Percentiles rank a stretch among this genome's conserved stretches.
phyloP scores from a whole-genome alignment of 2,113 vertebrate genomes.

The Tichodroma muraria region DNA sequence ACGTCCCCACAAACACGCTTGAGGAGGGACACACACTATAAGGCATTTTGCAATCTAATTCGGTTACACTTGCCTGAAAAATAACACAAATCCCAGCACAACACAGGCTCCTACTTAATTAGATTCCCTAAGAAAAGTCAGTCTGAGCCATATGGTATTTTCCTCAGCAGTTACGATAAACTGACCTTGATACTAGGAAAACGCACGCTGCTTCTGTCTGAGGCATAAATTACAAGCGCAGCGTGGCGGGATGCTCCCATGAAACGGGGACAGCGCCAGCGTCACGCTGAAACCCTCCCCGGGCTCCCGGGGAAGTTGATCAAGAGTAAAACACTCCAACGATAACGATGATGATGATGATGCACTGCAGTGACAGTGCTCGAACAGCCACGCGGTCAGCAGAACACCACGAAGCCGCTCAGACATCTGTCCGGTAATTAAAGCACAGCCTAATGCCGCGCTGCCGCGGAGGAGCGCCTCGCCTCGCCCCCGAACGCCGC shows the following conservation, averaged over 20 bases:
- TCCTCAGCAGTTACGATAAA: conserved; percentile 19
- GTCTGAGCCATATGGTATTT: conserved; percentile 43
- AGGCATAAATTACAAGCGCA: not conserved
- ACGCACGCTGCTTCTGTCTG: not conserved
- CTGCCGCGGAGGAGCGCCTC: not conserved
- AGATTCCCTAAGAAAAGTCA: not conserved
- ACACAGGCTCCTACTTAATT: not conserved
- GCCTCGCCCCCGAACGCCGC: not conserved
- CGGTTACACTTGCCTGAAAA: not conserved
- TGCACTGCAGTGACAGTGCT: not conserved
- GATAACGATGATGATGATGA: not conserved
- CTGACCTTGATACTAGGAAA: conserved; percentile 53
- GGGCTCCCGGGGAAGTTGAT: not conserved
- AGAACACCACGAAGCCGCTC: not conserved
- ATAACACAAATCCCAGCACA: not conserved
- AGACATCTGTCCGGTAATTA: not conserved
- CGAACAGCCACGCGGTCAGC: not conserved
- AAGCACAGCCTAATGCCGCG: not conserved
- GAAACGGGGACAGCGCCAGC: not conserved
- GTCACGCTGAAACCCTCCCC: not conserved
- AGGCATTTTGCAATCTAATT: not conserved
- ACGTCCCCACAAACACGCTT: not conserved
- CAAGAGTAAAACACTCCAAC: not conserved
- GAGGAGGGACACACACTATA: not conserved
- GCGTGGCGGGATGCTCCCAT: not conserved